These are phyloP conservation scores for Porites divaricata DNA, from an alignment of 92 coral and sea anemone species.

Conservation along the genomic window DNA sequence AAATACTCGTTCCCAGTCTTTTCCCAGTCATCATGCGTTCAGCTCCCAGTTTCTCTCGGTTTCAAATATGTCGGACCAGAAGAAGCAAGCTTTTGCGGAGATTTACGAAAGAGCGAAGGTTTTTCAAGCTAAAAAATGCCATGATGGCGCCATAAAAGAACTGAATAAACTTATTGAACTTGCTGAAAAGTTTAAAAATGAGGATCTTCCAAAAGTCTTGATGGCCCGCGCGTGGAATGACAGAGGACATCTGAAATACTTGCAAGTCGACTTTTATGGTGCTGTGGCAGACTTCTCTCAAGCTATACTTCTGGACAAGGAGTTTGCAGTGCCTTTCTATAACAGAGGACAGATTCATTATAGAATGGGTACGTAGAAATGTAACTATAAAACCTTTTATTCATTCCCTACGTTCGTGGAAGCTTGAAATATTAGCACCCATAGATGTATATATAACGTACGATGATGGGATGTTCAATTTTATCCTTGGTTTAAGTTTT, in stretches of 20 bases:
- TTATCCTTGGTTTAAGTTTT: no score
- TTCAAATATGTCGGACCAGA: conserved; percentile 27
- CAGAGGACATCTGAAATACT: conserved; percentile 62
- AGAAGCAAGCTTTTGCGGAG: background rate
- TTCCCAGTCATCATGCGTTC: background rate
- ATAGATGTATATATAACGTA: background rate
- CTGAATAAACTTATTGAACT: conserved; percentile 36
- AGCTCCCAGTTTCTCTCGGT: conserved; percentile 16
- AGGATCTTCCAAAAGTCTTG: background rate
- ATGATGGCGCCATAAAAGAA: conserved; percentile 38
- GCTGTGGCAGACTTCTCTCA: conserved; percentile 57
- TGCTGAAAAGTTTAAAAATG: background rate
- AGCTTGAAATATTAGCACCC: background rate
- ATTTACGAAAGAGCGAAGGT: conserved; percentile 40
- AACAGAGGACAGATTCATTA: conserved; percentile 75
- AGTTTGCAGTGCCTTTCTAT: conserved; percentile 63
- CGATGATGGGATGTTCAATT: no score
- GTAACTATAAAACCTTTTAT: no score
- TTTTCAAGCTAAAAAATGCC: conserved; percentile 25
- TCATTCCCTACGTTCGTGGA: background rate
- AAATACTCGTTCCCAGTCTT: conserved; percentile 19
- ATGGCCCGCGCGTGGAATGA: conserved; percentile 61
- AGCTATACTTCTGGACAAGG: conserved; percentile 52
- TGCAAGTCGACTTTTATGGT: conserved; percentile 63
- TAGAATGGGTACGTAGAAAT: conserved; percentile 57